Conservation (phyloP, 2,113 vertebrate genomes). For the Cichladusa arquata region DNA sequence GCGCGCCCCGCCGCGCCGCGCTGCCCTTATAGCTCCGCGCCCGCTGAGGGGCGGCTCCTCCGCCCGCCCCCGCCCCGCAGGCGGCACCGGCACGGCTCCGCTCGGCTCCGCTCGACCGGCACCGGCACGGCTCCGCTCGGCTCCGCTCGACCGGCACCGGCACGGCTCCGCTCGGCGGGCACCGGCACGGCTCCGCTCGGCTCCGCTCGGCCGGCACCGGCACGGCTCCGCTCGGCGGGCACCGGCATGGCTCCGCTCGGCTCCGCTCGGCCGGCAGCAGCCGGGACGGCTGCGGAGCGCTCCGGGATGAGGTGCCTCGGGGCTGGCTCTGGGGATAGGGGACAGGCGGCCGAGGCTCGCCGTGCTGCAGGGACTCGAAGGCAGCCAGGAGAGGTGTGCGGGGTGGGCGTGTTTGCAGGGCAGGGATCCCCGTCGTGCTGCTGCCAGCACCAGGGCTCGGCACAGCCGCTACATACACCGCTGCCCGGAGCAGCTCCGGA, state of each 20-base stretch:
- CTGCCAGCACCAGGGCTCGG: neutral
- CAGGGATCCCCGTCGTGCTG: neutral
- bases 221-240: too few relatives aligned
- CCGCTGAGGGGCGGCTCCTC: neutral
- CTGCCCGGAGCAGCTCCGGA: neutral
- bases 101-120: too few relatives aligned
- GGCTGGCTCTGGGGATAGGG: neutral
- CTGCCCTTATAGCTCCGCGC: neutral
- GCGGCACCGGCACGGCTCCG: neutral
- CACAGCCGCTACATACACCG: neutral
- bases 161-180: too few relatives aligned
- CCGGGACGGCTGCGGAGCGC: too few relatives aligned
- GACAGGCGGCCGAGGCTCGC: neutral
- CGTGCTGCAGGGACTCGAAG: neutral
- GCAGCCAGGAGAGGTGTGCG: accelerated
- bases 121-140: too few relatives aligned
- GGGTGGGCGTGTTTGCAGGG: neutral
- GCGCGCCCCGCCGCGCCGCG: neutral
- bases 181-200: too few relatives aligned
- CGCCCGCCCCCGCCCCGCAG: neutral
- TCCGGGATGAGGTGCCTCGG: too few relatives aligned
- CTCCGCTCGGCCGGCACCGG: too few relatives aligned
- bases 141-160: too few relatives aligned
- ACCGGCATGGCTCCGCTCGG: too few relatives aligned
- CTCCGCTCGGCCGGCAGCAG: too few relatives aligned